Base-by-base conservation (phyloP, 2,113 vertebrate species). In the Cercocebus atys region DNA sequence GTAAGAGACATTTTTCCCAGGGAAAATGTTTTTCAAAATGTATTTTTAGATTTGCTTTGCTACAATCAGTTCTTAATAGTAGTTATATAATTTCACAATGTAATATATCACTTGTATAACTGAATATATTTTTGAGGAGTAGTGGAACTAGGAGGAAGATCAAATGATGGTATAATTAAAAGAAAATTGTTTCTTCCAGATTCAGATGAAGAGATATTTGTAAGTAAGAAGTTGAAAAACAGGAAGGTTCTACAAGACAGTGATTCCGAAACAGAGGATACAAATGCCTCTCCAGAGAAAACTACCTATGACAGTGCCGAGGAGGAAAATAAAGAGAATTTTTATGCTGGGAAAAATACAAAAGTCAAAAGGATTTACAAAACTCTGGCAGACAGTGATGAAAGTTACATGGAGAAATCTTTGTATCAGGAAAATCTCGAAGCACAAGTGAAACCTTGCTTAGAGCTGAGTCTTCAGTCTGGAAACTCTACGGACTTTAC, bases 191-290 rank as follows among this genome's bases (percentile, higher is more conserved):
- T 98, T 96, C 50, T 81, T n/a, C 27, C 90, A 99, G 99, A 99
- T 98, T 99, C 99, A 23, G 99, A 99, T 64, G 99, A 99, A 32
- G 99, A 99, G 98, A 99, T 98, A 97, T 99, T 98, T 43, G 97
- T 99, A 18, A 97, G 96, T 97, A 99, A 99, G 82, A 99, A 99
- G 96, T 59, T 98, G 17, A 99, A 99, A 64, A 96, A 85, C 81
- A 99, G 98, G 88, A 99, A 99, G 55, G 98, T 99, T 40, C 98
- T 99, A 43, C 98, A 98, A 92, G 99, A 99, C 97, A 99, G 99
- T 40, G 99, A 99, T 75, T 98, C 99, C 1, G 99, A 99, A 92
- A 98, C 97, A 8, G 99, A 99, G 81, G 98, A 98, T 9, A 98
- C 98, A 55, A 93, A 92, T 10, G 79, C 3, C 25, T 83, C 25